phyloP scores from a whole-genome alignment of 35 echinoderm and acorn worm species.

The Acanthaster planci region DNA sequence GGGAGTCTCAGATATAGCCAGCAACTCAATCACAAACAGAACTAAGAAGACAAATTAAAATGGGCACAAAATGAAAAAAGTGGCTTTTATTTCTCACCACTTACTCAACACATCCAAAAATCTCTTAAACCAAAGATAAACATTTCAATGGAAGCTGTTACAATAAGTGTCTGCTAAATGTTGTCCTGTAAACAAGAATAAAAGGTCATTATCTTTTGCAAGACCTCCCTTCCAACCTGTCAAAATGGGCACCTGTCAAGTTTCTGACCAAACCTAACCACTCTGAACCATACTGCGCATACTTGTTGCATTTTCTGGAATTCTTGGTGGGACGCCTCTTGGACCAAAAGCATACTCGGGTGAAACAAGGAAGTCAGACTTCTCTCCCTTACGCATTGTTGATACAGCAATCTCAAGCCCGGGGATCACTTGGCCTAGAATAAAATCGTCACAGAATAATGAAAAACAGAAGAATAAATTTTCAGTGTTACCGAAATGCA shows the following conservation, averaged over 20 bases:
- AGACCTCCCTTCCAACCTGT: too few relatives aligned
- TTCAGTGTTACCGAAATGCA: too few relatives aligned
- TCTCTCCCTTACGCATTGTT: constrained; percentile 87
- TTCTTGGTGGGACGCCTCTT: constrained; percentile 76
- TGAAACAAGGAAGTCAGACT: constrained; percentile 73
- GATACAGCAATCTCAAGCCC: constrained; percentile 75
- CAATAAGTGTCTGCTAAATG: too few relatives aligned
- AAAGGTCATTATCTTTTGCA: too few relatives aligned
- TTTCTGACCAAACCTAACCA: too few relatives aligned
- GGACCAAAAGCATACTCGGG: constrained; percentile 68
- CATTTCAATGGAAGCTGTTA: too few relatives aligned
- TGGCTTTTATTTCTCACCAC: too few relatives aligned
- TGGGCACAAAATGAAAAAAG: too few relatives aligned
- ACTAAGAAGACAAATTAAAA: constrained; percentile 22
- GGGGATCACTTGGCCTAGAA: constrained; percentile 65
- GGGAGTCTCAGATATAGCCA: not conserved
- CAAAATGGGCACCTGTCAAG: too few relatives aligned
- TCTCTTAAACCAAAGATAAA: too few relatives aligned
- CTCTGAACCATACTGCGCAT: constrained; percentile 31
- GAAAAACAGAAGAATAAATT: not conserved
- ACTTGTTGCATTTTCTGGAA: constrained; percentile 77
- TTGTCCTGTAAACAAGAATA: too few relatives aligned
- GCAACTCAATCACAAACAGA: constrained; percentile 45
- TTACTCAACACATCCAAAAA: too few relatives aligned
- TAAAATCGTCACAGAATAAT: not conserved